These are phyloP conservation scores for Drusus annulatus DNA, from an alignment of 1,140 invertebrate species.

Conservation along the genomic window DNA sequence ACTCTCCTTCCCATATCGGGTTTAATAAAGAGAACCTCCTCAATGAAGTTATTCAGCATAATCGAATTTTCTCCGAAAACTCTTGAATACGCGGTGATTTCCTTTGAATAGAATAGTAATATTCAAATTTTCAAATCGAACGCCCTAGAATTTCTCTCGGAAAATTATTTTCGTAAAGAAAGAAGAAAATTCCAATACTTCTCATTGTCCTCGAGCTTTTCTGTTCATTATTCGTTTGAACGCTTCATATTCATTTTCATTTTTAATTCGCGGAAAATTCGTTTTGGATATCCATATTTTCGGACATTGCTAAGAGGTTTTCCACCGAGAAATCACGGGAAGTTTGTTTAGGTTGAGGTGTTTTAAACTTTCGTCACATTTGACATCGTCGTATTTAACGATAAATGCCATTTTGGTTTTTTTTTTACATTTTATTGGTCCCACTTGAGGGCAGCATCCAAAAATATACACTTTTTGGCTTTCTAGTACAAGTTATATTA, in stretches of 20 bases:
- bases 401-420: too few species aligned
- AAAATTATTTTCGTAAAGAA: conserved; percentile 9
- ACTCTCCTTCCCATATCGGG: too few species aligned
- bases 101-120: conserved; percentile 5
- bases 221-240: neutral
- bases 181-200: neutral
- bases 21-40: neutral
- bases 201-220: neutral
- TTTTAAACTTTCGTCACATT: too few species aligned
- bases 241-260: neutral
- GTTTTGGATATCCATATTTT: too few species aligned
- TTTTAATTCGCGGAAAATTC: neutral
- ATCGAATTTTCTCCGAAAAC: conserved; percentile 30
- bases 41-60: conserved; percentile 4
- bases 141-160: neutral
- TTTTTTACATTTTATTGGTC: too few species aligned
- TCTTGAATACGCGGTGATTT: conserved; percentile 21
- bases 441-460: too few species aligned
- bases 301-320: too few species aligned
- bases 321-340: too few species aligned
- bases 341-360: too few species aligned
- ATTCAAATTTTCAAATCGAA: neutral
- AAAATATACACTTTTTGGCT: too few species aligned
- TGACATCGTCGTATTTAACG: too few species aligned
- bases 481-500: too few species aligned